Evolutionary conservation across 2,113 vertebrate genomes (phyloP).

Genomic region (Pseudonaja textilis): DNA sequence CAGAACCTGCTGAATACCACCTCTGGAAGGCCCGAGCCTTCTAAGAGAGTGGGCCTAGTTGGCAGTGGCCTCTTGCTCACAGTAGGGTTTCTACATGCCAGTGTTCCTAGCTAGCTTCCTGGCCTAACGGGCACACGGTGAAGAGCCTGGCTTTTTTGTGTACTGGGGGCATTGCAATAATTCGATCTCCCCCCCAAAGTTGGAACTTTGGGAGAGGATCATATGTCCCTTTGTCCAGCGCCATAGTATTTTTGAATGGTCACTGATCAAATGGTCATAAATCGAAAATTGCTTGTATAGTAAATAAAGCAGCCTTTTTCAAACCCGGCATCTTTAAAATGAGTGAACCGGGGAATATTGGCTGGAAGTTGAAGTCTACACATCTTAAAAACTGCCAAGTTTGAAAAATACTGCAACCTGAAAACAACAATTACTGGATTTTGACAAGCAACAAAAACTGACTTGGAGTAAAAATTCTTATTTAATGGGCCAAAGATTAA

Average conservation of each 20-base stretch:
- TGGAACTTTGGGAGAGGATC: not conserved
- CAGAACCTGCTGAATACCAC: no score
- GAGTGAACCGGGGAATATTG: not conserved
- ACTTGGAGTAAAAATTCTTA: not conserved
- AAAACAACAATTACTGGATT: not conserved
- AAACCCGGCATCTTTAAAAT: not conserved
- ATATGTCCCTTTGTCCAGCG: not conserved
- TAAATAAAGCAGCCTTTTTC: not conserved
- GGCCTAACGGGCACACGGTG: not conserved
- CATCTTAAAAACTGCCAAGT: not conserved
- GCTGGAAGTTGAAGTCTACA: not conserved
- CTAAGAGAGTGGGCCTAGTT: not conserved
- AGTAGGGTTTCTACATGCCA: not conserved
- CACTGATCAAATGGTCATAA: not conserved
- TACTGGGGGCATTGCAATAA: not conserved
- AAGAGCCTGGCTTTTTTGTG: not conserved
- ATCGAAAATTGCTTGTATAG: not conserved
- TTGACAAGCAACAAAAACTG: not conserved
- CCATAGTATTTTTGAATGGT: not conserved
- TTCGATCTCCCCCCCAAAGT: not conserved
- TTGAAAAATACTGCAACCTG: not conserved
- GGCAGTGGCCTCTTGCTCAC: not conserved
- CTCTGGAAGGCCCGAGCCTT: not conserved
- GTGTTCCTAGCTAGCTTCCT: not conserved
- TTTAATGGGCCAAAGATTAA: not conserved